Evolutionary conservation across 2,113 vertebrate species (phyloP).

Genomic region (Heptranchias perlo): DNA sequence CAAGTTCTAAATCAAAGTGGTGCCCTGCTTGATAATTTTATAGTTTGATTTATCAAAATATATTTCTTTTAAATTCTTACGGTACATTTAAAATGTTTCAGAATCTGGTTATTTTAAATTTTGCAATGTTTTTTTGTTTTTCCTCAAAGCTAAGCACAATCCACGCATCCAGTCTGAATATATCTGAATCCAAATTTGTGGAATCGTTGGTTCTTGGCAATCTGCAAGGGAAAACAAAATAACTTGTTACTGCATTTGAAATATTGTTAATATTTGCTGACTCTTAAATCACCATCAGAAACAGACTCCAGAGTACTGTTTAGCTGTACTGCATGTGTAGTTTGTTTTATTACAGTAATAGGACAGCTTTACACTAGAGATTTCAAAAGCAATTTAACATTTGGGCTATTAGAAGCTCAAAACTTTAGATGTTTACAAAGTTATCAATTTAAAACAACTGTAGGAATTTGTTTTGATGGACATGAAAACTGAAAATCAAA

Average conservation of each 20-base stretch:
- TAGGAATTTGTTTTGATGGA: not conserved
- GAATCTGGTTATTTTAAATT: constrained; percentile 35
- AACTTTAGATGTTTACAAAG: too few relatives aligned
- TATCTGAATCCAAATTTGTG: constrained; percentile 8
- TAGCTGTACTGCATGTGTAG: too few relatives aligned
- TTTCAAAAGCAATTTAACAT: too few relatives aligned
- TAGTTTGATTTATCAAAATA: constrained; percentile 37
- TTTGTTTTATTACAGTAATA: too few relatives aligned
- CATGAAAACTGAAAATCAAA: not conserved
- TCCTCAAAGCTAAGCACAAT: constrained; percentile 25
- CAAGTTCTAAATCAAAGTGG: constrained; percentile 49
- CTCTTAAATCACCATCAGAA: not conserved
- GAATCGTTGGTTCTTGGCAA: constrained; percentile 27
- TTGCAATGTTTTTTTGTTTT: constrained; percentile 30
- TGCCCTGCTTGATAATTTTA: constrained; percentile 16
- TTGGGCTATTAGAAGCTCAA: too few relatives aligned
- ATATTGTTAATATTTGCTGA: not conserved
- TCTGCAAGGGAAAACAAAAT: not conserved
- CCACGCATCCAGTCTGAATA: constrained; percentile 30
- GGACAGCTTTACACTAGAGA: too few relatives aligned
- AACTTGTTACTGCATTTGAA: not conserved
- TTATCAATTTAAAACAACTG: not conserved
- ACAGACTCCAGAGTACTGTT: not conserved
- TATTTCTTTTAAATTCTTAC: constrained; percentile 32
- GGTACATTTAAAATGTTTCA: constrained; percentile 31